Base-by-base conservation (phyloP, 1,140 invertebrate genomes). In the Ceratoteleas bidentatus region DNA sequence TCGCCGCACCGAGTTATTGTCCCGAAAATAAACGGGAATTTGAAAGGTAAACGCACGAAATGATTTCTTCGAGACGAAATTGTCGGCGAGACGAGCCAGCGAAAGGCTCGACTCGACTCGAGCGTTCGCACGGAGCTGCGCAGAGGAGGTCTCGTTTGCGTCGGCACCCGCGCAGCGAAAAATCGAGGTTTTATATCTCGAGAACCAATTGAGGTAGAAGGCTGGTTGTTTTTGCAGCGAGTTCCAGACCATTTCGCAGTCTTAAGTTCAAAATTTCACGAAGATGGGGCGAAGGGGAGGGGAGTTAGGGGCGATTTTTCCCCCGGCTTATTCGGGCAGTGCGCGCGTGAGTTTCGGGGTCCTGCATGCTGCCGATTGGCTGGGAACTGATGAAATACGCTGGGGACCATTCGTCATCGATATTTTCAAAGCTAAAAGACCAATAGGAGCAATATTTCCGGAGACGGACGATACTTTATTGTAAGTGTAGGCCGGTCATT, bases 31-130 rank as follows among this genome's bases (percentile, higher is more conserved):
- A 82, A 54, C 57, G 62, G 56, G 62, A n/a, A 76, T 73, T 81
- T 16, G 72, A 76, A 81, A 76, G 62, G 61, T 72, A 82, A 84
- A 79, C 54, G 74, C 38, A 73, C 61, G 53, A 65, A 62, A 54
- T 66, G 78, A 81, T 75, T 81, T 70, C 80, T 70, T 64, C 60
- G 58, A 58, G 49, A 72, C 68, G 68, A 65, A 75, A 80, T 76
- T 74, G 70, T 73, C 66, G 54, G 11, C 43, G 65, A 72, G 65
- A 57, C 65, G 14, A 49, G 65, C 49, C 53, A 69, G 79, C 88
- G 89, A 90, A 91, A 91, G 90, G 88, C 89, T 90, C 85, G 86
- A 84, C 86, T 89, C 47, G 80, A 78, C 83, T 83, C 65, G 81
- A 85, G 54, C 50, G 72, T 54, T 54, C n/a, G 34, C 66, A 80